These are phyloP conservation scores for Linnaemya vulpina DNA, from an alignment of 2,888 invertebrate genomes.

Conservation along the genomic window DNA sequence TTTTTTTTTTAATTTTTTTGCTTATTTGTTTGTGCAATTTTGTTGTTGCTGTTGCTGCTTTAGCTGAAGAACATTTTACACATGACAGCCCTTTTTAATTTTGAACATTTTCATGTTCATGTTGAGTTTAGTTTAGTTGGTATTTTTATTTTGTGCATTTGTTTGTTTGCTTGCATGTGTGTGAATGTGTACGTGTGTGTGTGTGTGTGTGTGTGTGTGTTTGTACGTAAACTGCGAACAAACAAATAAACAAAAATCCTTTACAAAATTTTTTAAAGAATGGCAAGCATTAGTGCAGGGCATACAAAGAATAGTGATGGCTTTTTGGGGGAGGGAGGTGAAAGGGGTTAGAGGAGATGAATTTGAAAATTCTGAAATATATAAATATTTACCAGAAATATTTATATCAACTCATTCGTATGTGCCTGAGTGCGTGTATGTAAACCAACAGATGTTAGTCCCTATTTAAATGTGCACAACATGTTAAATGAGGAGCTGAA, in stretches of 20 bases:
- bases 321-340: neutral
- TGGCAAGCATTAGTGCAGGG: conserved; percentile 11
- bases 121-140: conserved; percentile 43
- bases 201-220: conserved; percentile 37
- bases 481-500: conserved; percentile 5
- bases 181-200: no score
- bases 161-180: no score
- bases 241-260: conserved; percentile 46
- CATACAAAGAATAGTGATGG: neutral
- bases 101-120: conserved; percentile 69
- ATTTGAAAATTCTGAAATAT: conserved; percentile 25
- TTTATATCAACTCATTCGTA: neutral
- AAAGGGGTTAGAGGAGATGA: neutral
- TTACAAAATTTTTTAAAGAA: conserved; percentile 51
- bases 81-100: conserved; percentile 75
- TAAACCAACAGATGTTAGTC: conserved; percentile 43
- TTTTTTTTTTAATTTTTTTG: neutral
- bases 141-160: conserved; percentile 32
- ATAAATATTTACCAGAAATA: conserved; percentile 43
- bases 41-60: conserved; percentile 27
- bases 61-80: conserved; percentile 70
- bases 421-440: conserved; percentile 8
- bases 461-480: conserved; percentile 32
- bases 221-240: conserved; percentile 39
- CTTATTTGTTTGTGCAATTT: neutral